A percentile compares a stretch with the other conserved stretches of the same genome.
phyloP scores from a whole-genome alignment of 2,797 vertebrate genomes.

The Babyrousa celebensis region DNA sequence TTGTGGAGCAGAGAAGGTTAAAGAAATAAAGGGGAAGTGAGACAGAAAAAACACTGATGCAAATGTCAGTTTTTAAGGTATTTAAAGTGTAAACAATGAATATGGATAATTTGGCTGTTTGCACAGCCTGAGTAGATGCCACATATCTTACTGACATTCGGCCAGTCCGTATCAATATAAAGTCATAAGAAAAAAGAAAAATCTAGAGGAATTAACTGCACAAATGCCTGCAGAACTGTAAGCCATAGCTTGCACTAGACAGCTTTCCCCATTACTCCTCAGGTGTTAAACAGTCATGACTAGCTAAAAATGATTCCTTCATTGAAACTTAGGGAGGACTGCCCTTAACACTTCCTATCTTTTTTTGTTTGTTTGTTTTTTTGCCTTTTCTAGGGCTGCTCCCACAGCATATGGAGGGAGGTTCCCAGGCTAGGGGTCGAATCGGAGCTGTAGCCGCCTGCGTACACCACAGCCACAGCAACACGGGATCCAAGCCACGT shows the following conservation, averaged over 20 bases:
- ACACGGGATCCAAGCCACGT: no score
- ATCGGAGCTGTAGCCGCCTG: no score
- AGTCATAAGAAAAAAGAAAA: neutral
- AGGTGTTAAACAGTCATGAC: neutral
- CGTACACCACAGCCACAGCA: no score
- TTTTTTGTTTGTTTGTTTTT: neutral
- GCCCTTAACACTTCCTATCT: neutral
- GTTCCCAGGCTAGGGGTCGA: no score
- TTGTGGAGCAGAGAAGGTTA: neutral
- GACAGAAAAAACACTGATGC: neutral
- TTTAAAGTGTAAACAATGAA: constrained; percentile 29
- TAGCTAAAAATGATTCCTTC: neutral
- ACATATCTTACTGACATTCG: neutral
- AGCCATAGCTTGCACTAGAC: neutral
- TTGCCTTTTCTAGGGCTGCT: no score
- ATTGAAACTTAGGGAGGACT: neutral
- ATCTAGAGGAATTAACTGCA: neutral
- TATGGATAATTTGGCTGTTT: neutral
- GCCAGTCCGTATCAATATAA: neutral
- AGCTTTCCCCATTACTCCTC: neutral
- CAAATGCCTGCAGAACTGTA: neutral
- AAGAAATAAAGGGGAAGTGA: constrained; percentile 9
- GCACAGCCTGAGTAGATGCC: neutral
- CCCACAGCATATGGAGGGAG: no score
- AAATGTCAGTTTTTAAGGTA: neutral